phyloP scores from a whole-genome alignment of 2,113 vertebrate genomes.

The Phalacrocorax pelagicus region DNA sequence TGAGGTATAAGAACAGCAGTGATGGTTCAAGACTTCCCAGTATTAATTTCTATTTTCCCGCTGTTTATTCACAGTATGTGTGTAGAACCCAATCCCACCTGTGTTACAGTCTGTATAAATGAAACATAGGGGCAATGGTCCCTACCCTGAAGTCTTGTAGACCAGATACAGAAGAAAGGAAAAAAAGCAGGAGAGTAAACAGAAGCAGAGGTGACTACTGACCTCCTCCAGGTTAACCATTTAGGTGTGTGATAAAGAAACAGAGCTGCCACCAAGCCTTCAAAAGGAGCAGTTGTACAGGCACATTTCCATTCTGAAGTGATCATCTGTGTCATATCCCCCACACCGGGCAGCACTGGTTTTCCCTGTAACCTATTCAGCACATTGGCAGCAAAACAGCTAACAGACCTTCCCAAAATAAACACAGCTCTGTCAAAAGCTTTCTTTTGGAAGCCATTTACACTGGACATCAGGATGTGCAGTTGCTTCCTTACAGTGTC shows the following conservation, averaged over 20 bases:
- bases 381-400: neutral
- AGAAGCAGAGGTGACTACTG: neutral
- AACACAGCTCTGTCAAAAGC: conserved; percentile 18
- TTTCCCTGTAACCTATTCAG: neutral
- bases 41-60: neutral
- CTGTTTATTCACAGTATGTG: neutral
- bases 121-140: neutral
- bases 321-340: neutral
- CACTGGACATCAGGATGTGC: neutral
- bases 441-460: neutral
- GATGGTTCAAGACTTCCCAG: neutral
- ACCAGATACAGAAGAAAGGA: neutral
- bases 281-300: neutral
- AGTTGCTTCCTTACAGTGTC: neutral
- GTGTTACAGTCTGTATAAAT: neutral
- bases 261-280: neutral
- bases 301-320: neutral
- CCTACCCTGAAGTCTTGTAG: neutral
- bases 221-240: neutral
- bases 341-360: neutral
- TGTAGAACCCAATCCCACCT: neutral
- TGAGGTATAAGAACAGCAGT: neutral
- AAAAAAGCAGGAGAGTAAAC: neutral
- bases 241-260: neutral
- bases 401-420: conserved; percentile 23